These are phyloP conservation scores for Sisor rabdophorus DNA, from an alignment of 2,113 vertebrate genomes.

Conservation along the genomic window DNA sequence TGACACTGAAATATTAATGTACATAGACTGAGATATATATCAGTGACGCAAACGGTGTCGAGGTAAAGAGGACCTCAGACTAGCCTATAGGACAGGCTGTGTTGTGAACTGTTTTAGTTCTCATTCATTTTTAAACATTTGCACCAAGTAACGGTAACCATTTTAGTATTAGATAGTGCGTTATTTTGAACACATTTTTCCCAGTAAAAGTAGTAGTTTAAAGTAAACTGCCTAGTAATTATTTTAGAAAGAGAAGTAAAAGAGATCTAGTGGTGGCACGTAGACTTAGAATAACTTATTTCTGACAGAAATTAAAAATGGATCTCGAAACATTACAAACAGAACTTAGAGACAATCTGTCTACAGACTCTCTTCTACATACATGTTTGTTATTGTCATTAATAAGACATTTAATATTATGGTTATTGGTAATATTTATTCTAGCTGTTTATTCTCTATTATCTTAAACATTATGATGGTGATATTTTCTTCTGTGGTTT, in stretches of 20 bases:
- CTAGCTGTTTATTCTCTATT: slow-evolving; percentile 76
- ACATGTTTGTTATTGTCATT: slow-evolving; percentile 72
- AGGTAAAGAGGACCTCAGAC: slow-evolving; percentile 11
- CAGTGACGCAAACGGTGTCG: slow-evolving; percentile 62
- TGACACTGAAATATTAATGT: slow-evolving; percentile 19
- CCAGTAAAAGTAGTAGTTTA: slow-evolving; percentile 30
- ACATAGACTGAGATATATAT: slow-evolving; percentile 51
- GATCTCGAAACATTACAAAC: slow-evolving; percentile 48
- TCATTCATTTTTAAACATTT: slow-evolving; percentile 6
- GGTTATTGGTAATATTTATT: slow-evolving; percentile 76
- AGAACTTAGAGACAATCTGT: slow-evolving; percentile 72
- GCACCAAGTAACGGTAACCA: slow-evolving; percentile 22
- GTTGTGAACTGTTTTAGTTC: slow-evolving; percentile 20
- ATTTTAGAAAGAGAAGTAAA: slow-evolving; percentile 4
- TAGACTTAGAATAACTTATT: slow-evolving; percentile 35
- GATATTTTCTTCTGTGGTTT: slow-evolving; percentile 73
- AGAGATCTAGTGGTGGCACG: slow-evolving; percentile 13
- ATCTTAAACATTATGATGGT: slow-evolving; percentile 68
- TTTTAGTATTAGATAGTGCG: slow-evolving; percentile 28
- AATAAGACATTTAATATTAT: slow-evolving; percentile 76
- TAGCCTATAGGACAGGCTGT: slow-evolving; percentile 8
- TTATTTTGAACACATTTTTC: slow-evolving; percentile 24
- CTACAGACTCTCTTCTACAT: slow-evolving; percentile 74
- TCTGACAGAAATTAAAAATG: slow-evolving; percentile 30
- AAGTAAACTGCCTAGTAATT: slow-evolving; percentile 34